Evolutionary conservation across 2,888 invertebrate species (phyloP), one percentile per base, ranked within the genome.

Genomic region (Epistrophella euchroma): DNA sequence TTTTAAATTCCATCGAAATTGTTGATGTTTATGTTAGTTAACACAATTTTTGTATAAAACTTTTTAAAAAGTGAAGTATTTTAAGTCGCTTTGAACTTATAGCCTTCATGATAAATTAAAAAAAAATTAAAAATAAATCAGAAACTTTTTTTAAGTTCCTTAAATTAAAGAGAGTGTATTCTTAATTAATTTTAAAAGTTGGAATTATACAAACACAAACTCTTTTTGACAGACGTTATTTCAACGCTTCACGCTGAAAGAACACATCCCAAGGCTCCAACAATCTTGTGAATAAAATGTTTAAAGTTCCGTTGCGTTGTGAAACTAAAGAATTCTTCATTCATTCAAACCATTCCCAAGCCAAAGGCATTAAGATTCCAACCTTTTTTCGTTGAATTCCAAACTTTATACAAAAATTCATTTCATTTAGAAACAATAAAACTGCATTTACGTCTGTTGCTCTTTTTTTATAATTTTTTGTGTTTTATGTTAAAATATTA

Each of bases 371-470:
- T 10, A n/a, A n/a, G 11, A 58, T 0, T 1, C 11, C 32, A 9
- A 9, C 17, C 17, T 17, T 5, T 9, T 11, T 56, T n/a, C 3
- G 19, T 13, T 19, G 17, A 7, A 19, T 22, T 22, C 9, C 17
- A 17, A 17, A 60, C 15, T 60, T 37, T 15, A 15, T 7, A 15
- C 1, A 37, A 22, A 19, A 40, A 37, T 22, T 60, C 37, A 15
- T 37, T 37, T 37, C 22, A 37, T 58, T 58, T 37, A 19, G n/a
- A 60, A 40, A 60, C 40, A 60, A 60, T 60, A 60, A 60, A 60
- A 60, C 7, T 60, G 60, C 37, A 60, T 37, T 15, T 40, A 60
- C 40, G 60, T 60, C 15, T 22, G 19, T 17, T 45, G 13, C 43
- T 56, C 64, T 25, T 32, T 55, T 55, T 32, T 11, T n/a, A 43